phyloP scores from a whole-genome alignment of 2,113 vertebrate genomes.

The Cebidichthys violaceus region DNA sequence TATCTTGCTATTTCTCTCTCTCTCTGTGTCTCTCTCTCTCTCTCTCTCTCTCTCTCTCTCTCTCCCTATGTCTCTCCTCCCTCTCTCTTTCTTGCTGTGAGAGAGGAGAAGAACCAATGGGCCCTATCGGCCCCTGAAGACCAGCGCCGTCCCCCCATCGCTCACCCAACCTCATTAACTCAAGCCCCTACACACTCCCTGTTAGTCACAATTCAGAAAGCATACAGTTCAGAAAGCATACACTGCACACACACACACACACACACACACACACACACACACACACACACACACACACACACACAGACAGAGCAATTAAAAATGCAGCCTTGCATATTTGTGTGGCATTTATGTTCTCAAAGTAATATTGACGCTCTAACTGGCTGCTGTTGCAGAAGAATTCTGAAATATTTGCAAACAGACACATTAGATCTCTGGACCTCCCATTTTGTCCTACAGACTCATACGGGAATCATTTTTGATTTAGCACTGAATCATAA shows the following conservation, averaged over 20 bases:
- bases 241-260: slow-evolving; percentile 49
- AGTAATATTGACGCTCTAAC: slow-evolving; percentile 12
- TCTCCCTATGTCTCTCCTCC: slow-evolving; percentile 4
- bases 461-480: background rate
- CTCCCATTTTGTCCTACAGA: slow-evolving; percentile 2
- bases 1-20: background rate
- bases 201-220: slow-evolving; percentile 76
- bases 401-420: slow-evolving; percentile 19
- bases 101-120: slow-evolving; percentile 68
- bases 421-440: background rate
- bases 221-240: slow-evolving; percentile 65
- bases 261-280: slow-evolving; percentile 35
- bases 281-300: slow-evolving; percentile 48
- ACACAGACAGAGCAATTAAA: slow-evolving; percentile 70
- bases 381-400: slow-evolving; percentile 7
- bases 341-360: slow-evolving; percentile 42
- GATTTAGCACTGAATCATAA: slow-evolving; percentile 23
- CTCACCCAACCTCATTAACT: slow-evolving; percentile 77
- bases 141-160: slow-evolving; percentile 52
- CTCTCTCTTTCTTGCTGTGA: slow-evolving; percentile 39
- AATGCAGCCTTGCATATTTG: slow-evolving; percentile 63
- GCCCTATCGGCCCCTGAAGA: slow-evolving; percentile 74
- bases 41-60: slow-evolving; percentile 28
- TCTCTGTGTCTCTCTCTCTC: slow-evolving; percentile 6
- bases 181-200: slow-evolving; percentile 58